Evolutionary conservation across 2,797 vertebrate species (phyloP), one percentile per base, ranked within the genome.

Genomic region (Synanceia verrucosa): DNA sequence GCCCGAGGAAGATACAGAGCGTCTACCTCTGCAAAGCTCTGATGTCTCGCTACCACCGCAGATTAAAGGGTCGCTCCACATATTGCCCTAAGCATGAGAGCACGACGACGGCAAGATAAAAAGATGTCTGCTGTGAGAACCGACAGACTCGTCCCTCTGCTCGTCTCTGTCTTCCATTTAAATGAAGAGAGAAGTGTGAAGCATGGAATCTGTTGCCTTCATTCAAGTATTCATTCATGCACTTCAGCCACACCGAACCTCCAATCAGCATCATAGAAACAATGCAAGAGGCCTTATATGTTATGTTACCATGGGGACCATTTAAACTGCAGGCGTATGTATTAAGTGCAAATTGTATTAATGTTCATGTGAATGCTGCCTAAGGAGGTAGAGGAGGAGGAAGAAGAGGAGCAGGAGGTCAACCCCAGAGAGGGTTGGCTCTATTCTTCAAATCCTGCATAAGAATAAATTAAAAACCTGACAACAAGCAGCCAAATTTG

Each of bases 261-360:
- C n/a, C n/a, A n/a, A n/a, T n/a, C n/a, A n/a, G n/a, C n/a, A n/a
- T n/a, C n/a, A n/a, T n/a, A n/a, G n/a, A n/a, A n/a, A n/a, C n/a
- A n/a, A n/a, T n/a, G n/a, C n/a, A n/a, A n/a, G n/a, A n/a, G n/a
- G n/a, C n/a, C n/a, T n/a, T n/a, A n/a, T n/a, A n/a, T n/a, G n/a
- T n/a, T n/a, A n/a, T n/a, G 87, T 89, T 88, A 53, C 89, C 83
- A 90, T 90, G 62, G 88, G 36, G 76, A 93, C 74, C n/a, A 4
- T 66, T 65, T 76, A 37, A 48, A 36, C 46, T 59, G 48, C 26
- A 12, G 55, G 28, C 36, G 36, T 73, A 34, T 44, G 68, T 53
- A 69, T 82, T 41, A 87, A 73, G 82, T 67, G 53, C 47, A 56
- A 78, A 23, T 78, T 82, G 73, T 73, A 34, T 77, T 56, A 64